Percentiles rank a stretch among this genome's conserved stretches.
Evolutionary conservation across 2,113 vertebrate genomes (phyloP).

Genomic region (Archilochus colubris): DNA sequence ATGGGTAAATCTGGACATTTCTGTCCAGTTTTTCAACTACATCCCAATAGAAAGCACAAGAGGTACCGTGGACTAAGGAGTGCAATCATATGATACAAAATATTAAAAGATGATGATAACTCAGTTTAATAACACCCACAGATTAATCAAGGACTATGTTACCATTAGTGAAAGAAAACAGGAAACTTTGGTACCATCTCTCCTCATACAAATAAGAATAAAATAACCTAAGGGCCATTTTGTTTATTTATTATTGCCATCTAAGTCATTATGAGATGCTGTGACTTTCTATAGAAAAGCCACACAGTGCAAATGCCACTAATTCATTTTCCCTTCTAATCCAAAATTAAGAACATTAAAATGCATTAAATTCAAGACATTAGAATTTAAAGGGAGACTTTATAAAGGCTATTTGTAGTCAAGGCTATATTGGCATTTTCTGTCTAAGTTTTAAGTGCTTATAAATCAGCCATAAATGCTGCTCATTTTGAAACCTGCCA

Average conservation of each 20-base stretch:
- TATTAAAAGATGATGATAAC: neutral
- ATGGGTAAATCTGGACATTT: neutral
- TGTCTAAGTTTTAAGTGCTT: slow-evolving; percentile 33
- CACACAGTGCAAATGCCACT: slow-evolving; percentile 21
- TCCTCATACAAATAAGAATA: slow-evolving; percentile 3
- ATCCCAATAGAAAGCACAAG: neutral
- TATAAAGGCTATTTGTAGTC: slow-evolving; percentile 33
- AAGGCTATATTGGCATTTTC: slow-evolving; percentile 32
- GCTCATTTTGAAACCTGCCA: neutral
- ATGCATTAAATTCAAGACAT: slow-evolving; percentile 58
- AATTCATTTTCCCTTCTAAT: slow-evolving; percentile 38
- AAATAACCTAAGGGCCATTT: slow-evolving; percentile 7
- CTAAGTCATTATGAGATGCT: slow-evolving; percentile 19
- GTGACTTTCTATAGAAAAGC: slow-evolving; percentile 14
- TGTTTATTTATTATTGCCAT: slow-evolving; percentile 43
- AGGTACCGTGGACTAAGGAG: neutral
- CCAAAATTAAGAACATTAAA: slow-evolving; percentile 64
- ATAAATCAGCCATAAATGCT: slow-evolving; percentile 47
- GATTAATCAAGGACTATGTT: neutral
- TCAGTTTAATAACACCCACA: neutral
- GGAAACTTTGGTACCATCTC: neutral
- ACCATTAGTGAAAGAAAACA: neutral
- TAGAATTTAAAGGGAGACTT: slow-evolving; percentile 38
- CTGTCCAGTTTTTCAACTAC: neutral
- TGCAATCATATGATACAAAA: neutral